A percentile compares a stretch with the other conserved stretches of the same genome.
These are phyloP conservation scores for Eristalis arbustorum DNA, from an alignment of 2,888 invertebrate species.

Conservation along the genomic window DNA sequence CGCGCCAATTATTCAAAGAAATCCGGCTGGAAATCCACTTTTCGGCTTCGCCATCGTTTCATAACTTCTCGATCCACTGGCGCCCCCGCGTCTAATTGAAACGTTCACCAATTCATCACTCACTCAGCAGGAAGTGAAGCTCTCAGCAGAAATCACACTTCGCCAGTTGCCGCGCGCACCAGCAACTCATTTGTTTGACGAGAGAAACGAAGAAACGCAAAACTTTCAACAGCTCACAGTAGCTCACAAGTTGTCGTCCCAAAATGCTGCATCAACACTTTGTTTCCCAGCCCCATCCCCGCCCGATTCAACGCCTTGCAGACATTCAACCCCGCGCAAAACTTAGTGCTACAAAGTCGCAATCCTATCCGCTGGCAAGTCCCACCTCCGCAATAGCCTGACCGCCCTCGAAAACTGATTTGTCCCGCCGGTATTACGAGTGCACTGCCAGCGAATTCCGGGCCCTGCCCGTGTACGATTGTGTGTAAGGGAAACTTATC, in stretches of 20 bases:
- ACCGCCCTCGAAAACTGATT: conserved; percentile 22
- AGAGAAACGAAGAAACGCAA: conserved; percentile 14
- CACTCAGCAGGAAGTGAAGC: conserved; percentile 35
- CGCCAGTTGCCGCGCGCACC: conserved; percentile 14
- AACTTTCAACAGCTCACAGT: conserved; percentile 30
- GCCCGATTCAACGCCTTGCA: too few species aligned
- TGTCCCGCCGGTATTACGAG: conserved; percentile 32
- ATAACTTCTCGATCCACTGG: background rate
- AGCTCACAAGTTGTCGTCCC: conserved; percentile 31
- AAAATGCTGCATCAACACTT: conserved; percentile 55
- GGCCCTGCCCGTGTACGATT: conserved; percentile 1
- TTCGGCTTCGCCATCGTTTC: background rate
- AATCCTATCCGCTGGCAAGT: background rate
- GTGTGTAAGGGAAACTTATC: conserved; percentile 38
- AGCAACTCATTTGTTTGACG: conserved; percentile 45
- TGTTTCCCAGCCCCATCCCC: background rate
- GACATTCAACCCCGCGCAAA: background rate
- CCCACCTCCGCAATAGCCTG: background rate
- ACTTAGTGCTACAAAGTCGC: conserved; percentile 26
- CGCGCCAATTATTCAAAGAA: background rate
- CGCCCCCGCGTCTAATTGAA: conserved; percentile 28
- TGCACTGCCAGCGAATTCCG: conserved; percentile 6
- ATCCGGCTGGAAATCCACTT: background rate
- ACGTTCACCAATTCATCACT: conserved; percentile 34
- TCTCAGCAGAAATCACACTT: conserved; percentile 35